Conservation (phyloP, 2,113 vertebrate genomes). For the Saccopteryx bilineata region DNA sequence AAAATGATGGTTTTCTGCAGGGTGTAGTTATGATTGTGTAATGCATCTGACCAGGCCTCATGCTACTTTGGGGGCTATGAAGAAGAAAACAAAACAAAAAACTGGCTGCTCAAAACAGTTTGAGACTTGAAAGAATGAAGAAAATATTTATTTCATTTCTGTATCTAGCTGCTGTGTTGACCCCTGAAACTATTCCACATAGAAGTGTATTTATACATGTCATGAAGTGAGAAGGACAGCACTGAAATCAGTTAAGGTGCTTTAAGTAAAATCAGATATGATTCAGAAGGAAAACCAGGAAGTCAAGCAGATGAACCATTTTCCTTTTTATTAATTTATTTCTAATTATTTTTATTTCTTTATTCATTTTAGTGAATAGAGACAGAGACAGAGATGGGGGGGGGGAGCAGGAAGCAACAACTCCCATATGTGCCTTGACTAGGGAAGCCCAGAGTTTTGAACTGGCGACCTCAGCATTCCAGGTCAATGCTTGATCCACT, state of each 20-base stretch:
- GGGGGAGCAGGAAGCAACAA: too few relatives aligned
- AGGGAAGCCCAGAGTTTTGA: too few relatives aligned
- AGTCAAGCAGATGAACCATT: background rate
- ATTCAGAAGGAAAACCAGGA: background rate
- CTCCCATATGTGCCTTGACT: too few relatives aligned
- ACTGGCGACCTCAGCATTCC: too few relatives aligned
- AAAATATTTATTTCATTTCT: background rate
- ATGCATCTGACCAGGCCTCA: background rate
- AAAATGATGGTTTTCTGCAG: background rate
- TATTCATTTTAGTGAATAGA: too few relatives aligned
- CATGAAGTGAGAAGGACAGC: background rate
- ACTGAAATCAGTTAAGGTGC: background rate
- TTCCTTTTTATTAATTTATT: background rate
- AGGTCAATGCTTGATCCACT: too few relatives aligned
- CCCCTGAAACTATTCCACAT: background rate
- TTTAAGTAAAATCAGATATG: background rate
- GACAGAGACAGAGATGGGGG: too few relatives aligned
- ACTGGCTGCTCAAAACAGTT: background rate
- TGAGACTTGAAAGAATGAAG: background rate
- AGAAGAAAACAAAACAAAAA: background rate
- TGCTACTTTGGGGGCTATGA: background rate
- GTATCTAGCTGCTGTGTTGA: background rate
- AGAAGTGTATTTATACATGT: background rate
- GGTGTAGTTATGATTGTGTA: background rate
- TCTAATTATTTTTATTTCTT: too few relatives aligned